Conservation (phyloP, 1,140 invertebrate genomes). For the Liolophura sinensis region DNA sequence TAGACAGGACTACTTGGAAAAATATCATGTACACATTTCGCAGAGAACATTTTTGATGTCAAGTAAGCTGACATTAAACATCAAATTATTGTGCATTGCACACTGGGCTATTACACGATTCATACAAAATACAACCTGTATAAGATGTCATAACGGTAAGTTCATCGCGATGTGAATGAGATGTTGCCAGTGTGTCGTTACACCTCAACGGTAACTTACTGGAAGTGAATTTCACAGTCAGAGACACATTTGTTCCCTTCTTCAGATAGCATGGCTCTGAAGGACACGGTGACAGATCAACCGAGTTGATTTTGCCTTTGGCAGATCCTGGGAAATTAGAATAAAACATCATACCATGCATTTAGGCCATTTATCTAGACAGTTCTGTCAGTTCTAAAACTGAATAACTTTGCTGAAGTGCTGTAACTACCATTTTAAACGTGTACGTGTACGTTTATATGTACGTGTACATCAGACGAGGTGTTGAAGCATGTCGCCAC, state of each 20-base stretch:
- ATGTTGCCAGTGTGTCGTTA: background rate
- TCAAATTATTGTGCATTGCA: background rate
- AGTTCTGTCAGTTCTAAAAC: no score
- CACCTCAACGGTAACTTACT: conserved; percentile 12
- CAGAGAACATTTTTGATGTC: no score
- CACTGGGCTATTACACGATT: background rate
- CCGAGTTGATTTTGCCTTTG: conserved; percentile 18
- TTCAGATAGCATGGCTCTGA: conserved; percentile 20
- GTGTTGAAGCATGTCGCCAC: no score
- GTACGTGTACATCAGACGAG: no score
- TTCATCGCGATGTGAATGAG: background rate
- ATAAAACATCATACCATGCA: background rate
- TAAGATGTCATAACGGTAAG: background rate
- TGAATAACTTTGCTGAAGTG: no score
- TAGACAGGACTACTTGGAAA: no score
- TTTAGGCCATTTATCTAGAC: no score
- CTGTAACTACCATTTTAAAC: no score
- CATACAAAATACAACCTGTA: background rate
- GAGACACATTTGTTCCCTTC: conserved; percentile 18
- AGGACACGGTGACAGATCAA: conserved; percentile 23
- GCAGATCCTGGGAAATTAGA: conserved; percentile 18
- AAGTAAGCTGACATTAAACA: no score
- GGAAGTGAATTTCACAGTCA: conserved; percentile 18
- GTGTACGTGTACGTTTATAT: no score
- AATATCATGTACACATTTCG: no score